phyloP scores from a whole-genome alignment of 2,113 vertebrate genomes.

The Oxygymnocypris stewartii region DNA sequence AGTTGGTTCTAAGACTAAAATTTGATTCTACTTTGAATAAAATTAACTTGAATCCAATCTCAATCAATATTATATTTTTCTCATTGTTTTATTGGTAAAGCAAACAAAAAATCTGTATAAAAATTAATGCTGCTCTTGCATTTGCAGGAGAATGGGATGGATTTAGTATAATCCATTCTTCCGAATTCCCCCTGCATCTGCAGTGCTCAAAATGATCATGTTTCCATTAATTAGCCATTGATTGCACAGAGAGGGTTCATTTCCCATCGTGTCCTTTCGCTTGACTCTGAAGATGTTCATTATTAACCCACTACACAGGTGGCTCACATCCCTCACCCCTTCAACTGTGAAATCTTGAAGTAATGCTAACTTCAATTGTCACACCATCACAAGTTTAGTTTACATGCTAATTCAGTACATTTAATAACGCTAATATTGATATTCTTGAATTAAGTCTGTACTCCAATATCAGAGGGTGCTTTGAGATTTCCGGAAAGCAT shows the following conservation, averaged over 20 bases:
- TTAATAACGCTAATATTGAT: slow-evolving; percentile 32
- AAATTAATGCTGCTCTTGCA: background rate
- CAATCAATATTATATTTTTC: background rate
- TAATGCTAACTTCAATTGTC: background rate
- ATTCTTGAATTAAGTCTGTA: background rate
- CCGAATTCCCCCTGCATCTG: slow-evolving; percentile 26
- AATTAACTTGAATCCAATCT: background rate
- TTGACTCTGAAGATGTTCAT: slow-evolving; percentile 46
- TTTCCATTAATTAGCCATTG: slow-evolving; percentile 50
- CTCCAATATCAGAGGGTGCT: slow-evolving; percentile 4
- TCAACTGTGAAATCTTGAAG: slow-evolving; percentile 8
- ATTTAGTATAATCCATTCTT: background rate
- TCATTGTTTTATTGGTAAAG: background rate
- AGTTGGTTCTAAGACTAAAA: background rate
- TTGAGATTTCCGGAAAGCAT: background rate
- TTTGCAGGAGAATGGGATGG: background rate
- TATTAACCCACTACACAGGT: slow-evolving; percentile 45
- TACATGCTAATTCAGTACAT: background rate
- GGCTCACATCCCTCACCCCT: slow-evolving; percentile 45
- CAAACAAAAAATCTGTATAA: background rate
- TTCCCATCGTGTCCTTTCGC: slow-evolving; percentile 54
- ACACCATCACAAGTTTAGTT: background rate
- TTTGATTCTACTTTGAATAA: background rate
- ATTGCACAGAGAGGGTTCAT: slow-evolving; percentile 50
- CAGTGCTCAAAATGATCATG: slow-evolving; percentile 22